Evolutionary conservation across 2,113 vertebrate genomes (phyloP).

Genomic region (Cranoglanis bouderius): DNA sequence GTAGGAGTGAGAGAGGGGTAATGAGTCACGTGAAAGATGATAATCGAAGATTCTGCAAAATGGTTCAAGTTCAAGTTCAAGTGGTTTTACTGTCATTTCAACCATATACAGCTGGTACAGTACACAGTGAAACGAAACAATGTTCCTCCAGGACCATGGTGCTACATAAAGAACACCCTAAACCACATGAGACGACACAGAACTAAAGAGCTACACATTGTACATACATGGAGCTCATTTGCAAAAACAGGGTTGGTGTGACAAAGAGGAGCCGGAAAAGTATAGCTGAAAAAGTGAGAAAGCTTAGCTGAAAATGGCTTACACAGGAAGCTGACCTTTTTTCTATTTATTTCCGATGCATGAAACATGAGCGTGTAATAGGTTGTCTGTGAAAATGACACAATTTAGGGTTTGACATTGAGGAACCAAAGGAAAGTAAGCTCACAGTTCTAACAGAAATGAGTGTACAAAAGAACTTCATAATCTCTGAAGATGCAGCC

Average conservation of each 20-base stretch:
- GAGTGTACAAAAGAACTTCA: neutral
- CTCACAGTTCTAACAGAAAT: neutral
- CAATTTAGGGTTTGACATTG: neutral
- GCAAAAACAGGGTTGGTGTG: neutral
- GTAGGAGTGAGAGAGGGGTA: neutral
- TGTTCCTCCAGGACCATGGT: too few species aligned
- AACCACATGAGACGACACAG: too few species aligned
- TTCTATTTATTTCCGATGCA: neutral
- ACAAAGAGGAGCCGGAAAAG: neutral
- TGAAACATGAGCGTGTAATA: neutral
- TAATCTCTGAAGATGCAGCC: neutral
- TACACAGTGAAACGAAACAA: too few species aligned
- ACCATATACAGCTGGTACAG: too few species aligned
- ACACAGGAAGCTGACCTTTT: neutral
- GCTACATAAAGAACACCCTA: too few species aligned
- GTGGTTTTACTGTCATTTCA: too few species aligned
- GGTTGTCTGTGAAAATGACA: neutral
- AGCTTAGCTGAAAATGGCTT: neutral
- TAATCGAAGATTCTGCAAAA: neutral
- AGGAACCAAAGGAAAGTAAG: neutral
- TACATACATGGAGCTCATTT: fast-evolving
- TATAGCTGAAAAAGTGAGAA: neutral
- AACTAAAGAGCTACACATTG: too few species aligned
- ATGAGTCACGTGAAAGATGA: neutral
- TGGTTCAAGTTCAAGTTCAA: too few species aligned